These are phyloP conservation scores for Hymenopus coronatus DNA, from an alignment of 2,888 invertebrate genomes.

Conservation along the genomic window DNA sequence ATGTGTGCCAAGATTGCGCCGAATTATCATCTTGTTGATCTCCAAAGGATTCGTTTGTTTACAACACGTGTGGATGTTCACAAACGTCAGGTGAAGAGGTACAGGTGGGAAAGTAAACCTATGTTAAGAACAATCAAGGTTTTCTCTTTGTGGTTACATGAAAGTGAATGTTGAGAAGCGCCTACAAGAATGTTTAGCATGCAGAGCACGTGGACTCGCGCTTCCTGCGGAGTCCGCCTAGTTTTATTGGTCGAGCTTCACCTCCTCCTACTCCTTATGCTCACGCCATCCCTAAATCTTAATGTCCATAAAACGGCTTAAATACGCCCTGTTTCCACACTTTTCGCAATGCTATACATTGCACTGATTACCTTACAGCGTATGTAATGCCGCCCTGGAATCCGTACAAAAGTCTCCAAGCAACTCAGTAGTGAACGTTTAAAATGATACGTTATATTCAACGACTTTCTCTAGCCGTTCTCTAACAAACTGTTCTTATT, in stretches of 20 bases:
- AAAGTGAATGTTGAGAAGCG: not conserved
- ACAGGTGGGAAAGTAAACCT: not conserved
- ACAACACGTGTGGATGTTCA: not conserved
- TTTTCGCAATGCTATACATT: not conserved
- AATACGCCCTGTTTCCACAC: not conserved
- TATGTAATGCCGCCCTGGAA: too few species aligned
- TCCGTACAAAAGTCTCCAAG: too few species aligned
- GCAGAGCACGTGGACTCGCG: not conserved
- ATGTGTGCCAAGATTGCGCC: too few species aligned
- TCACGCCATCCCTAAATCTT: not conserved
- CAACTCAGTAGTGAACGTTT: too few species aligned
- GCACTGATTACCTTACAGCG: not conserved
- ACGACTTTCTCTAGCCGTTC: too few species aligned
- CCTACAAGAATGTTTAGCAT: not conserved
- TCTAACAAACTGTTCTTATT: too few species aligned
- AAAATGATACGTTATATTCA: too few species aligned
- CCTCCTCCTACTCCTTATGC: not conserved
- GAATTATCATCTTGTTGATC: too few species aligned
- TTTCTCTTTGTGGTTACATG: not conserved
- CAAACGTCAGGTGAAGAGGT: not conserved
- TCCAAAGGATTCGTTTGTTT: not conserved
- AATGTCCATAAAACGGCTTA: not conserved
- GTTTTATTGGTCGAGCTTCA: not conserved
- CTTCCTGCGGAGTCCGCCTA: not conserved
- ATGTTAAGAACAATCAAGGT: not conserved